Percentiles rank a stretch among this genome's conserved stretches.
phyloP scores from a whole-genome alignment of 2,888 invertebrate genomes.

The Drosophila emarginata region DNA sequence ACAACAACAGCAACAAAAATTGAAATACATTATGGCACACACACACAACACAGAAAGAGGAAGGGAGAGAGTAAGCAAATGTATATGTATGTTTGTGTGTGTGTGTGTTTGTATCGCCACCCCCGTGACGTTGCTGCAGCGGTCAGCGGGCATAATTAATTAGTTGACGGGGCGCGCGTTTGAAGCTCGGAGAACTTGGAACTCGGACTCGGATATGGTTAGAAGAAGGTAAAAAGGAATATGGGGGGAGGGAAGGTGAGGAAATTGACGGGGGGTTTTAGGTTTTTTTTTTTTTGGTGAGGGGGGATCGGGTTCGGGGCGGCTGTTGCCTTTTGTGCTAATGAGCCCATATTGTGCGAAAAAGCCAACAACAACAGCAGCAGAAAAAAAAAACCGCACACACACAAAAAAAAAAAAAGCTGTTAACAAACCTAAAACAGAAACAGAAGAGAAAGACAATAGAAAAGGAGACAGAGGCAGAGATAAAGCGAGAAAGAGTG shows the following conservation, averaged over 20 bases:
- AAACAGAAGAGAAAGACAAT: constrained; percentile 5
- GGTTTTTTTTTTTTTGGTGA: background rate
- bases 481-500: background rate
- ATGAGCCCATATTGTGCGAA: constrained; percentile 77
- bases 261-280: constrained; percentile 3
- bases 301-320: constrained; percentile 14
- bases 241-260: background rate
- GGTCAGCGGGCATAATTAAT: constrained; percentile 66
- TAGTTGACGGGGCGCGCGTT: constrained; percentile 61
- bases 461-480: background rate
- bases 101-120: constrained; percentile 59
- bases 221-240: background rate
- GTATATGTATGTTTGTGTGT: background rate
- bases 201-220: constrained; percentile 33
- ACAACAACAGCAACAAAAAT: constrained; percentile 33
- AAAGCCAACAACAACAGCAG: constrained; percentile 33
- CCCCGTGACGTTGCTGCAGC: constrained; percentile 74
- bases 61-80: constrained; percentile 1
- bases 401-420: constrained; percentile 4
- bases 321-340: constrained; percentile 61
- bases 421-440: constrained; percentile 8
- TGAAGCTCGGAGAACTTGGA: constrained; percentile 14
- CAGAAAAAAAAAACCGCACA: constrained; percentile 49
- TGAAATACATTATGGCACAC: constrained; percentile 61
- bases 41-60: constrained; percentile 28